These are phyloP conservation scores for Sebastes umbrosus DNA, from an alignment of 2,797 vertebrate genomes.

Conservation along the genomic window DNA sequence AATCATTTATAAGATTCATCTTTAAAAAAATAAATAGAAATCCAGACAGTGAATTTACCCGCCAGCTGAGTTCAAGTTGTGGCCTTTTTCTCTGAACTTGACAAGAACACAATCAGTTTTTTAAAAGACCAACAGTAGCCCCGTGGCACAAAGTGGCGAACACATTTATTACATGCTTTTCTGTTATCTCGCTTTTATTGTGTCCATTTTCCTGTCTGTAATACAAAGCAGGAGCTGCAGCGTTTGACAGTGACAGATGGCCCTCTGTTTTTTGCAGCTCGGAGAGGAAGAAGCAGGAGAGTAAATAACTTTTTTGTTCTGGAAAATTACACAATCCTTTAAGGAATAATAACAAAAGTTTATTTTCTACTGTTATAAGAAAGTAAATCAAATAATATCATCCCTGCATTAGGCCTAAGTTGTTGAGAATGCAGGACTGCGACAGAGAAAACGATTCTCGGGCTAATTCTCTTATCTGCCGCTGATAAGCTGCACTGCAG, in stretches of 20 bases:
- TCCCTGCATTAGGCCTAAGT: not conserved
- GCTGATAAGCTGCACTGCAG: slow-evolving; percentile 58
- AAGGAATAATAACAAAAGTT: not conserved
- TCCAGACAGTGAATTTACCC: not conserved
- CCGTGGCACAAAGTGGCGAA: not conserved
- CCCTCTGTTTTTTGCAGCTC: not conserved
- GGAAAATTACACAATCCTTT: not conserved
- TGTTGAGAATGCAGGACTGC: slow-evolving; percentile 12
- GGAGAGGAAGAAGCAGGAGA: not conserved
- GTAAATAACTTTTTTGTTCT: slow-evolving; percentile 1
- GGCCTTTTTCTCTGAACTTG: not conserved
- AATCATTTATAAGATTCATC: not conserved
- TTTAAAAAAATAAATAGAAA: not conserved
- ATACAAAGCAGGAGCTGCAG: not conserved
- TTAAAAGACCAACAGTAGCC: not conserved
- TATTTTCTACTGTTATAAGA: not conserved
- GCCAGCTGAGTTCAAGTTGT: not conserved
- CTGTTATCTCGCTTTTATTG: slow-evolving; percentile 16
- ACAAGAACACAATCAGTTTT: not conserved
- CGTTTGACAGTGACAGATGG: slow-evolving; percentile 31
- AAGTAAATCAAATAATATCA: not conserved
- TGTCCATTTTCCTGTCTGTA: slow-evolving; percentile 23
- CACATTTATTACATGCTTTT: slow-evolving; percentile 28
- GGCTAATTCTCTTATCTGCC: slow-evolving; percentile 55
- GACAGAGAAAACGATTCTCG: slow-evolving; percentile 24